Percentiles rank a stretch among this genome's conserved stretches.
phyloP scores from a whole-genome alignment of 2,888 invertebrate species.

The Caenorhabditis sp. region DNA sequence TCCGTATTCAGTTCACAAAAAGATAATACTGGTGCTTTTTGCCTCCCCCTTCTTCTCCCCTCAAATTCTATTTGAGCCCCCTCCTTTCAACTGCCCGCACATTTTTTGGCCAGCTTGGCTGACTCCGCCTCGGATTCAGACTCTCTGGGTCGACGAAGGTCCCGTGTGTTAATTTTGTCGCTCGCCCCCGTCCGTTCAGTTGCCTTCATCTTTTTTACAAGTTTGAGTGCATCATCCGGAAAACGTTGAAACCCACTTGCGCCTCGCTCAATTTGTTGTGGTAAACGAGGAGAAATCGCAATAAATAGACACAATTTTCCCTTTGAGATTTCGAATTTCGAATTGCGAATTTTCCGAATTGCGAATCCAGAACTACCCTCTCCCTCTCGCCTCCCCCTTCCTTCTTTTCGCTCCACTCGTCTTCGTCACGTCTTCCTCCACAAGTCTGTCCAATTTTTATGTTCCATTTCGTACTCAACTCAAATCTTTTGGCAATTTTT shows the following conservation, averaged over 20 bases:
- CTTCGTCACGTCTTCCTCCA: constrained; percentile 10
- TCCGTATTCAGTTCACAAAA: constrained; percentile 60
- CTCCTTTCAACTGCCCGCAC: constrained; percentile 58
- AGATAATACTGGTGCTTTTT: constrained; percentile 64
- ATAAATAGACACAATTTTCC: constrained; percentile 62
- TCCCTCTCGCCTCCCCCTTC: constrained; percentile 8
- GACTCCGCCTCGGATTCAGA: constrained; percentile 25
- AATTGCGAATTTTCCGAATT: constrained; percentile 35
- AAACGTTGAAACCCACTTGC: constrained; percentile 6
- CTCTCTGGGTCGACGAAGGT: constrained; percentile 10
- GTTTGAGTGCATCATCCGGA: neutral
- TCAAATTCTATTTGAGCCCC: constrained; percentile 61
- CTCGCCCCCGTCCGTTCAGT: neutral
- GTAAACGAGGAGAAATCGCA: constrained; percentile 61
- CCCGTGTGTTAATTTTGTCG: neutral
- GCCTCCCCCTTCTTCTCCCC: constrained; percentile 31
- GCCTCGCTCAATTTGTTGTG: constrained; percentile 54
- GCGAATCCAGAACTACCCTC: constrained; percentile 46
- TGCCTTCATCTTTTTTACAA: neutral
- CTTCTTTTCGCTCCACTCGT: constrained; percentile 8
- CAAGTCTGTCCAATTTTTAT: neutral
- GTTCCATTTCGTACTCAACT: constrained; percentile 9
- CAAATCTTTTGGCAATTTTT: constrained; percentile 13
- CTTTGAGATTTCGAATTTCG: constrained; percentile 53
- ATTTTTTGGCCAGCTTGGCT: constrained; percentile 36